Evolutionary conservation across 2,797 vertebrate genomes (phyloP).

Genomic region (Gallinago solitaria): DNA sequence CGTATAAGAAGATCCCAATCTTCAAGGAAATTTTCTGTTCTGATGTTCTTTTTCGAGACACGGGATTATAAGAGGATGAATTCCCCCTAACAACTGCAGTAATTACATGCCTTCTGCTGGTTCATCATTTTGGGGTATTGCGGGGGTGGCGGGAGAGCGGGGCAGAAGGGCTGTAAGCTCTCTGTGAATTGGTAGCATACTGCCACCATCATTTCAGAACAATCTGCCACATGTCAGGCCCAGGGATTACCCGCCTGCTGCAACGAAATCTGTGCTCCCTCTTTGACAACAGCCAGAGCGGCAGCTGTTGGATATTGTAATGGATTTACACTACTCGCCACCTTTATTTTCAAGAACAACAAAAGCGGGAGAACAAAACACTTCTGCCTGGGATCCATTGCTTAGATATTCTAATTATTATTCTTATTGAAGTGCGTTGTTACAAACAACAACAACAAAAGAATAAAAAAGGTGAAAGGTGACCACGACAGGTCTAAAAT

Average conservation of each 20-base stretch:
- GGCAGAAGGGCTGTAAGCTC: constrained; percentile 52
- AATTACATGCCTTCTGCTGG: constrained; percentile 79
- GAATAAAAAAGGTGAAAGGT: background rate
- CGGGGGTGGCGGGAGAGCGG: background rate
- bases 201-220: constrained; percentile 73
- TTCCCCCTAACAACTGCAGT: constrained; percentile 70
- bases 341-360: background rate
- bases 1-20: constrained; percentile 76
- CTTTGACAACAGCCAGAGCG: constrained; percentile 52
- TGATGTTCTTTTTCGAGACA: constrained; percentile 81
- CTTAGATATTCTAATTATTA: background rate
- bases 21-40: constrained; percentile 75
- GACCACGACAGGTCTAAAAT: fast-evolving
- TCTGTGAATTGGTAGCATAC: constrained; percentile 78
- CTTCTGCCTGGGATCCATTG: background rate
- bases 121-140: constrained; percentile 21
- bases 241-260: constrained; percentile 65
- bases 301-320: constrained; percentile 60
- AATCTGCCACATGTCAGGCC: constrained; percentile 74
- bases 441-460: background rate
- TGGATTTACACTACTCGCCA: constrained; percentile 23
- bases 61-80: constrained; percentile 77
- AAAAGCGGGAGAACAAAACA: background rate
- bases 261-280: constrained; percentile 69
- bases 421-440: fast-evolving